Evolutionary conservation across 2,888 invertebrate species (phyloP), one percentile per base, ranked within the genome.

Genomic region (Nowickia ferox): DNA sequence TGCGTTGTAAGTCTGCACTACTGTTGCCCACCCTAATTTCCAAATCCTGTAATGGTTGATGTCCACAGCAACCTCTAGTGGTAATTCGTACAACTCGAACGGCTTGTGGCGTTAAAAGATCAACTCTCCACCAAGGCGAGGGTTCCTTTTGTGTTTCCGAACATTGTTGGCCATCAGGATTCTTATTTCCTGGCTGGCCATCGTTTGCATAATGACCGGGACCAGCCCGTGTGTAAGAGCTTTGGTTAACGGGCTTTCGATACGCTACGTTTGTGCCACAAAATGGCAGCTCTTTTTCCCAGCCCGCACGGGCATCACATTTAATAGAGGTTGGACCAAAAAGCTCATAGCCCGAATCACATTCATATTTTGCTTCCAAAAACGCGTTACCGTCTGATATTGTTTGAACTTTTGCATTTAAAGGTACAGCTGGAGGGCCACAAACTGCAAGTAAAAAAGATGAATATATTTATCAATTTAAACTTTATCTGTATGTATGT

Each of bases 91-190:
- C 96, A 53, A 97, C 97, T 91, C 96, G 96, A 74, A 98, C 96
- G 1, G 97, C 95, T 92, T 97, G 97, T 42, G 97, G 96, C 80
- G 96, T 94, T 53, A 98, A 94, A 63, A 98, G 93, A 92, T 98
- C 97, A 10, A 98, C 97, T 89, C 96, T 96, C 98, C 98, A 98
- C 97, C 97, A 98, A 0, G 98, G 98, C 30, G 97, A 97, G 0
- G 96, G 96, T 90, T 98, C 98, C 84, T 96, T 95, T 91, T 96
- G 96, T 0, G 98, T 98, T 93, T 98, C 97, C 0, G 97, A 97
- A 92, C 98, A 98, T 86, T 96, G 94, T 91, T 96, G 96, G 15
- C 97, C 97, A 89, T 98, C 97, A 90, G 97, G 97, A 84, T 97
- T 96, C 51, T 92, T 91, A 91, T 97, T 97, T 2, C 98, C 93